phyloP scores from a whole-genome alignment of 2,113 vertebrate genomes.

The Urocolius indicus region DNA sequence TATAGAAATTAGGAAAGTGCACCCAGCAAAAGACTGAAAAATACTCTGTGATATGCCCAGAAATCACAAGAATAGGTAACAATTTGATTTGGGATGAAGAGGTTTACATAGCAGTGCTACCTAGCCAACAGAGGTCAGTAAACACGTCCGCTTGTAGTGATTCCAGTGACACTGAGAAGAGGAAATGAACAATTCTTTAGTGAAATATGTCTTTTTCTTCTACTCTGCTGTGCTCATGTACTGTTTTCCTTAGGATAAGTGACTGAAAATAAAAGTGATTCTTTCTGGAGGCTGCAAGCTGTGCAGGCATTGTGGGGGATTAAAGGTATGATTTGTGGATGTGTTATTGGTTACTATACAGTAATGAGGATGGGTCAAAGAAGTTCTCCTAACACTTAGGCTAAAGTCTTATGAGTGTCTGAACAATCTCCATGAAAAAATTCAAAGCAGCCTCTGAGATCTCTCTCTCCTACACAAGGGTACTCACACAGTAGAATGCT shows the following conservation, averaged over 20 bases:
- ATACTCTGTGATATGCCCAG: accelerated
- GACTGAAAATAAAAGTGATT: background rate
- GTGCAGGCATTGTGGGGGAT: background rate
- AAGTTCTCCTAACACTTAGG: background rate
- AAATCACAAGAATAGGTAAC: background rate
- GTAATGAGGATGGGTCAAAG: background rate
- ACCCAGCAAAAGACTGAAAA: background rate
- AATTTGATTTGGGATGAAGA: background rate
- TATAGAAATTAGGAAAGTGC: background rate
- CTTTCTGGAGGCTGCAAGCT: background rate
- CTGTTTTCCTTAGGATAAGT: background rate
- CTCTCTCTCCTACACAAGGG: background rate
- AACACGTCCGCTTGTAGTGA: background rate
- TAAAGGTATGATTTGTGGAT: background rate
- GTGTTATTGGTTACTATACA: background rate
- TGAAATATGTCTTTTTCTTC: background rate
- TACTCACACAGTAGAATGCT: background rate
- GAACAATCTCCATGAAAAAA: background rate
- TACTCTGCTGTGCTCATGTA: background rate
- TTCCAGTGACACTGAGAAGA: background rate
- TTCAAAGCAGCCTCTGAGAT: background rate
- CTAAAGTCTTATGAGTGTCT: background rate
- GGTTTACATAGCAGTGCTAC: background rate
- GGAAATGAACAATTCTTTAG: background rate
- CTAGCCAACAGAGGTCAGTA: background rate